Conservation (phyloP, 2,888 invertebrate species). For the Lithophane semibrunnea region DNA sequence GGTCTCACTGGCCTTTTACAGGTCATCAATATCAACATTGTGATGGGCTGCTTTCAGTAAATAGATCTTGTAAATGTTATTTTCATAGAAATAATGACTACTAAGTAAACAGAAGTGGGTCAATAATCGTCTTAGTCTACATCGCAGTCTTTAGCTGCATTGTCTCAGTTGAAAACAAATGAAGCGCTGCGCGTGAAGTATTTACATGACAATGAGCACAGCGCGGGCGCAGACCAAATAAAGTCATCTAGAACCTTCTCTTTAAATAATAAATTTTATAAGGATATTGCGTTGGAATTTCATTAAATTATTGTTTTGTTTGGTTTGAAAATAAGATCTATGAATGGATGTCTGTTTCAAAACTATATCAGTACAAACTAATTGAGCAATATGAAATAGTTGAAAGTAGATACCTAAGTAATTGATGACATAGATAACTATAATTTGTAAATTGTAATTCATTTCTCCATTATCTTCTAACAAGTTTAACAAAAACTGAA, state of each 20-base stretch:
- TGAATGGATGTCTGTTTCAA: constrained; percentile 1
- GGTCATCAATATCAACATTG: background rate
- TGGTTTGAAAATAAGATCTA: background rate
- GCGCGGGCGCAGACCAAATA: constrained; percentile 28
- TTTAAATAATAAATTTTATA: background rate
- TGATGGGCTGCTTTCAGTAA: background rate
- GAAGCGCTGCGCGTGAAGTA: constrained; percentile 39
- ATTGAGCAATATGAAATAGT: background rate
- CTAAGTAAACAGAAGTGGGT: constrained; percentile 26
- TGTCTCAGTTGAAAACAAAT: constrained; percentile 50
- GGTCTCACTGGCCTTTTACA: constrained; percentile 8
- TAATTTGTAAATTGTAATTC: background rate
- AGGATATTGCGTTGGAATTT: background rate
- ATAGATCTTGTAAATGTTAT: constrained; percentile 3
- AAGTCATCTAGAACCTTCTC: constrained; percentile 31
- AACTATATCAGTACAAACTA: constrained; percentile 3
- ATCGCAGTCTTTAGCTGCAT: constrained; percentile 29
- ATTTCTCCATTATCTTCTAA: constrained; percentile 16
- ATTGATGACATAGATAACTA: background rate
- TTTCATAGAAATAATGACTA: constrained; percentile 11
- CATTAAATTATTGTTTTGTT: background rate
- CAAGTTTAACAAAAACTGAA: constrained; percentile 9
- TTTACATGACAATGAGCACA: constrained; percentile 62
- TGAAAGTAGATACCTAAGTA: constrained; percentile 8
- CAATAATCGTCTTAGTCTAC: constrained; percentile 18